Evolutionary conservation across 2,888 invertebrate genomes (phyloP).

Genomic region (Eristalis arbustorum): DNA sequence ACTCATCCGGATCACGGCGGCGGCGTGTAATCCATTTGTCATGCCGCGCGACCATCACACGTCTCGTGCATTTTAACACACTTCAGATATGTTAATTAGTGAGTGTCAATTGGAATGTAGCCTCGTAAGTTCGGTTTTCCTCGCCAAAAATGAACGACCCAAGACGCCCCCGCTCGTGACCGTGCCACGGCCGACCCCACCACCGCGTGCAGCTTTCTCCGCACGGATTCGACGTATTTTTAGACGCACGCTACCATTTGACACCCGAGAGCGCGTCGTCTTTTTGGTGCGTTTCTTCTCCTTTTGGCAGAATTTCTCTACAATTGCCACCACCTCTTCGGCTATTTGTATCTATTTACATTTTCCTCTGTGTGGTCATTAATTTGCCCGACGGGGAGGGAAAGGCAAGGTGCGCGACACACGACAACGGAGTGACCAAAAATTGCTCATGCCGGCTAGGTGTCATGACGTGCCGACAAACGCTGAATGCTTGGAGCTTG

Average conservation of each 20-base stretch:
- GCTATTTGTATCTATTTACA: slow-evolving; percentile 22
- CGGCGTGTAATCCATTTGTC: slow-evolving; percentile 2
- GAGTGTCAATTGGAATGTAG: slow-evolving; percentile 25
- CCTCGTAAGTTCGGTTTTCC: neutral
- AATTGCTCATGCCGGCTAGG: too few species aligned
- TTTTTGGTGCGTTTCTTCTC: neutral
- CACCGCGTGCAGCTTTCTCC: slow-evolving; percentile 17
- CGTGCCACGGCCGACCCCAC: slow-evolving; percentile 11
- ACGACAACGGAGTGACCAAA: neutral
- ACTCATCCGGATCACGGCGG: slow-evolving; percentile 13
- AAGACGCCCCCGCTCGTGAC: slow-evolving; percentile 4
- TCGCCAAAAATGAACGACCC: slow-evolving; percentile 10
- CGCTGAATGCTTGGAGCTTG: too few species aligned
- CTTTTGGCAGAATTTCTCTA: neutral
- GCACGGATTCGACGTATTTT: slow-evolving; percentile 22
- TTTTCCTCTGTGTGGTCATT: slow-evolving; percentile 17
- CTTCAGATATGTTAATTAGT: neutral
- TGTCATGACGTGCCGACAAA: neutral
- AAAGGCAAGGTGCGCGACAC: too few species aligned
- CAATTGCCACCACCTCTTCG: neutral
- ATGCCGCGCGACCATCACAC: neutral
- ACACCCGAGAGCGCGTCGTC: slow-evolving; percentile 36
- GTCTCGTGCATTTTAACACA: neutral
- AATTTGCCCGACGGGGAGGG: neutral
- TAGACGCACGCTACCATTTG: slow-evolving; percentile 39